Conservation (phyloP, 2,797 vertebrate genomes). For the Poeciliopsis infans region DNA sequence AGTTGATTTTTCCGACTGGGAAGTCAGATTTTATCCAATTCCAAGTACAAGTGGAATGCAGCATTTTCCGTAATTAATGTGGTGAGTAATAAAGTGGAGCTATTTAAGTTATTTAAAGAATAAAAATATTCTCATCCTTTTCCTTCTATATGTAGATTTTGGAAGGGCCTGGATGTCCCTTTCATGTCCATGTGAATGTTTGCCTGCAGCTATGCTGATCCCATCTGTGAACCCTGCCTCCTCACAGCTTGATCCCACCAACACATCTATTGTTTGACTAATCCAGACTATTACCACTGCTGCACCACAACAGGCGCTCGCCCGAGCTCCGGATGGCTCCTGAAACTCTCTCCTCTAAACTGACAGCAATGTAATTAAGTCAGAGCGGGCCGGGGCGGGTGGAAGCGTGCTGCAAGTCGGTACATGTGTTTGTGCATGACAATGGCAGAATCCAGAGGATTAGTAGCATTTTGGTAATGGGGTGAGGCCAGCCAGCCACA, state of each 20-base stretch:
- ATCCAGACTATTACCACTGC: constrained; percentile 71
- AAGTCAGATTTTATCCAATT: no score
- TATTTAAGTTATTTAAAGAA: no score
- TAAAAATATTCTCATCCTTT: no score
- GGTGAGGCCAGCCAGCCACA: constrained; percentile 19
- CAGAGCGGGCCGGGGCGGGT: constrained; percentile 1
- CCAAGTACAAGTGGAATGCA: no score
- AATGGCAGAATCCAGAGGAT: constrained; percentile 63
- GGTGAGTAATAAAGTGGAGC: no score
- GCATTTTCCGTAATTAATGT: no score
- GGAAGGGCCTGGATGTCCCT: neutral
- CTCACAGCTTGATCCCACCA: constrained; percentile 66
- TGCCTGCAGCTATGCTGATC: constrained; percentile 59
- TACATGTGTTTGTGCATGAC: constrained; percentile 15
- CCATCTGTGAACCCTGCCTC: constrained; percentile 71
- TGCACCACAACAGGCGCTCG: constrained; percentile 54
- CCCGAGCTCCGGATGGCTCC: constrained; percentile 44
- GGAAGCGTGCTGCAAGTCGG: neutral
- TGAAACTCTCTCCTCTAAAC: constrained; percentile 58
- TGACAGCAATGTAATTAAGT: constrained; percentile 68
- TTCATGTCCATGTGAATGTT: constrained; percentile 20
- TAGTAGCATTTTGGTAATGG: constrained; percentile 42
- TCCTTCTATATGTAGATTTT: no score
- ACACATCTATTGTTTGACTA: constrained; percentile 69
- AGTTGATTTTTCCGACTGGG: no score